phyloP scores from a whole-genome alignment of 2,888 invertebrate species.

The Polydrusus cervinus region DNA sequence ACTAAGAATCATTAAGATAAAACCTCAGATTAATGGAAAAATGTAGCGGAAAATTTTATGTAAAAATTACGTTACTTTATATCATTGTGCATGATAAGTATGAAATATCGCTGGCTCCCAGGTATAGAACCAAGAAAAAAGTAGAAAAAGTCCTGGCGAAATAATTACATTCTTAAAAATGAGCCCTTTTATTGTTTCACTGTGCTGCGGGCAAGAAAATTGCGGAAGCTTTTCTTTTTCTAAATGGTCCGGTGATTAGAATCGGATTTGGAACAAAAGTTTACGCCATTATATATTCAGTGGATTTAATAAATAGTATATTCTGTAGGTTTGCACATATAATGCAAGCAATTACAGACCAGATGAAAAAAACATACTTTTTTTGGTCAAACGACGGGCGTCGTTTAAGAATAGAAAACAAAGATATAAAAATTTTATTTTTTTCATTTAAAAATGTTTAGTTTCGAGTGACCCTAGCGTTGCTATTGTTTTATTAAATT shows the following conservation, averaged over 20 bases:
- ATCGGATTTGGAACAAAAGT: not conserved
- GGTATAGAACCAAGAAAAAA: slow-evolving; percentile 66
- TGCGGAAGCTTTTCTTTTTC: slow-evolving; percentile 53
- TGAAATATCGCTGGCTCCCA: slow-evolving; percentile 70
- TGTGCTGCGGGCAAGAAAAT: slow-evolving; percentile 48
- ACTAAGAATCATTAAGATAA: slow-evolving; percentile 73
- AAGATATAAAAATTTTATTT: too few species aligned
- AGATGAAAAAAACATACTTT: too few species aligned
- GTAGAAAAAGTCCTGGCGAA: slow-evolving; percentile 60
- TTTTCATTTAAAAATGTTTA: too few species aligned
- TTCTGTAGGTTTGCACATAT: too few species aligned
- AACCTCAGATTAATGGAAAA: slow-evolving; percentile 71
- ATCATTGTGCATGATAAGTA: slow-evolving; percentile 70
- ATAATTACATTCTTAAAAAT: slow-evolving; percentile 68
- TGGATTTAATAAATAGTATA: too few species aligned
- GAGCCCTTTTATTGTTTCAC: slow-evolving; percentile 54
- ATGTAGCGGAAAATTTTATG: slow-evolving; percentile 72
- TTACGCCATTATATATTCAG: not conserved
- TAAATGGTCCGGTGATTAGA: slow-evolving; percentile 36
- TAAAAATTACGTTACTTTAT: slow-evolving; percentile 72
- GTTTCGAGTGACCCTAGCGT: too few species aligned
- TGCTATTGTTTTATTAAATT: too few species aligned
- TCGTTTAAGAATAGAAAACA: too few species aligned
- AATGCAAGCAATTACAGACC: too few species aligned
- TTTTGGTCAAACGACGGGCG: too few species aligned